These are phyloP conservation scores for Serripes groenlandicus DNA, from an alignment of 2,888 invertebrate species.

Conservation along the genomic window DNA sequence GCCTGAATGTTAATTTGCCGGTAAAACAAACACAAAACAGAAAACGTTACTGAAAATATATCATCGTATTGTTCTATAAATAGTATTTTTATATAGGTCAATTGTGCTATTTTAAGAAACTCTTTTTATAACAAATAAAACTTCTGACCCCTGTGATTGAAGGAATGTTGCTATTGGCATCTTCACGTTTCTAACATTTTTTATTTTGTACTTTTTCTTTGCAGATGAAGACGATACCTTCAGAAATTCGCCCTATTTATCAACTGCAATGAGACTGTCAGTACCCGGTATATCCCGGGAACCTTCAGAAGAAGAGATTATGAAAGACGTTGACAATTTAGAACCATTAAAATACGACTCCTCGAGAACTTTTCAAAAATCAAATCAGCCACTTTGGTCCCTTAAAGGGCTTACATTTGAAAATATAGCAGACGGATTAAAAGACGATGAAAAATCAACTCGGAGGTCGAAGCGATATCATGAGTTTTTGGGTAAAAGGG, in stretches of 20 bases:
- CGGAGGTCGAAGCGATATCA: slow-evolving; percentile 19
- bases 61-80: too few species aligned
- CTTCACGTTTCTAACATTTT: too few species aligned
- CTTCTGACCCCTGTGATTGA: too few species aligned
- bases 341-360: slow-evolving; percentile 15
- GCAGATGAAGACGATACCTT: slow-evolving; percentile 31
- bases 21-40: too few species aligned
- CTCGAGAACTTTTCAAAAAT: not conserved
- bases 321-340: slow-evolving; percentile 50
- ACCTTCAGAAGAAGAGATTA: slow-evolving; percentile 53
- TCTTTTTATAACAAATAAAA: too few species aligned
- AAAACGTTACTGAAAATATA: too few species aligned
- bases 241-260: slow-evolving; percentile 26
- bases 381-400: not conserved
- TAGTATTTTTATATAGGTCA: too few species aligned
- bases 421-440: not conserved
- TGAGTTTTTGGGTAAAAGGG: slow-evolving; percentile 21
- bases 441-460: not conserved
- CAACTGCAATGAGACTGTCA: slow-evolving; percentile 55
- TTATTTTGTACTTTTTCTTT: slow-evolving; percentile 15
- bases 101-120: too few species aligned
- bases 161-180: too few species aligned
- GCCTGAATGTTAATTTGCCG: too few species aligned
- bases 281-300: slow-evolving; percentile 35
- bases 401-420: slow-evolving; percentile 2